phyloP scores from a whole-genome alignment of 2,888 invertebrate species.

The Silvanus unidentatus region DNA sequence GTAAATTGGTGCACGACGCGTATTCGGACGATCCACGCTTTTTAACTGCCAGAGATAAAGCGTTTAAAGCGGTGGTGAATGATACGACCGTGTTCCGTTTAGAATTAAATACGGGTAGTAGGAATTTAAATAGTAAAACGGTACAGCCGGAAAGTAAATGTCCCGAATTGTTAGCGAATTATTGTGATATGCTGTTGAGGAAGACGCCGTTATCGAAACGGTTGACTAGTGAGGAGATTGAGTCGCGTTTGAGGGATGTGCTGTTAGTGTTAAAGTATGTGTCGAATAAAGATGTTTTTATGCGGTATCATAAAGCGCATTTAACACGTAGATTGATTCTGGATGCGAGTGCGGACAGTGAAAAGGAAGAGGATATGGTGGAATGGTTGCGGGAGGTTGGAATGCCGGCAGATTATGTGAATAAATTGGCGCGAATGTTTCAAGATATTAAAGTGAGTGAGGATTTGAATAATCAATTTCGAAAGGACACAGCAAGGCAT shows the following conservation, averaged over 20 bases:
- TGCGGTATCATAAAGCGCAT: slow-evolving; percentile 99
- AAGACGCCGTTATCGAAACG: slow-evolving; percentile 95
- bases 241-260: slow-evolving; percentile 86
- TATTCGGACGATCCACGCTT: slow-evolving; percentile 96
- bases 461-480: slow-evolving; percentile 80
- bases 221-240: slow-evolving; percentile 94
- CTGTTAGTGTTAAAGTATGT: slow-evolving; percentile 96
- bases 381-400: slow-evolving; percentile 97
- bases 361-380: slow-evolving; percentile 99
- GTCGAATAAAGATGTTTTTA: slow-evolving; percentile 99
- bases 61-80: slow-evolving; percentile 92
- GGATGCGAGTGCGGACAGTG: slow-evolving; percentile 92
- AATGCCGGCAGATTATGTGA: slow-evolving; percentile 99
- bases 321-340: slow-evolving; percentile 91
- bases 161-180: slow-evolving; percentile 97
- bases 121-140: slow-evolving; percentile 58
- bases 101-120: slow-evolving; percentile 58
- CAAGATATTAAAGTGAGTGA: slow-evolving; percentile 97
- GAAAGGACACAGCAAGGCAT: slow-evolving; percentile 71
- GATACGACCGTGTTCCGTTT: slow-evolving; percentile 84
- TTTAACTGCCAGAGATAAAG: slow-evolving; percentile 95
- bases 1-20: slow-evolving; percentile 85
- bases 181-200: slow-evolving; percentile 97
- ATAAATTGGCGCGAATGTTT: slow-evolving; percentile 96
- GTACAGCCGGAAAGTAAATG: slow-evolving; percentile 93